phyloP scores from a whole-genome alignment of 2,888 invertebrate species.

The Drosophila neutralis region DNA sequence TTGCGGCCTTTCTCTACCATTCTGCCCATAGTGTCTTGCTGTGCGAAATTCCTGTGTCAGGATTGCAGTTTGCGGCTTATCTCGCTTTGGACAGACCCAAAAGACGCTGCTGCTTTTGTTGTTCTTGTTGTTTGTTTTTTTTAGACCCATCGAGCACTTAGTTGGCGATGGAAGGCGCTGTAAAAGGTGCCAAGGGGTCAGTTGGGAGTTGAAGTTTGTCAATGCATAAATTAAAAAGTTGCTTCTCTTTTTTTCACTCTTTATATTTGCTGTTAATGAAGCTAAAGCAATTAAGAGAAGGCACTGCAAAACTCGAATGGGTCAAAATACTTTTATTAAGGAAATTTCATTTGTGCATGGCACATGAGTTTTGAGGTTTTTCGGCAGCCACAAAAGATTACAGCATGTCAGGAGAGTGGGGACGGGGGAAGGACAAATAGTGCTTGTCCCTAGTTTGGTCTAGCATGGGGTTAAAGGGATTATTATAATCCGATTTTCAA shows the following conservation, averaged over 20 bases:
- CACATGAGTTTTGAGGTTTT: conserved; percentile 38
- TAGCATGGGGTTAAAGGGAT: conserved; percentile 50
- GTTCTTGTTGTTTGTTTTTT: conserved; percentile 30
- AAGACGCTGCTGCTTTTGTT: conserved; percentile 41
- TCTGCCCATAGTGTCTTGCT: conserved; percentile 6
- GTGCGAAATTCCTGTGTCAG: conserved; percentile 48
- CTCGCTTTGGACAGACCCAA: conserved; percentile 55
- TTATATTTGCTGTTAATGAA: conserved; percentile 65
- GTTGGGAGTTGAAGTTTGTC: conserved; percentile 64
- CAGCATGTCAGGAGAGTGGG: conserved; percentile 52
- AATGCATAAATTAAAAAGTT: conserved; percentile 80
- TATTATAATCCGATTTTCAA: conserved; percentile 79
- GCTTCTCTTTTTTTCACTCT: conserved; percentile 23
- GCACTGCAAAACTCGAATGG: conserved; percentile 49
- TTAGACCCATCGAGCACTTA: conserved; percentile 33
- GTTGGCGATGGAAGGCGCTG: conserved; percentile 21
- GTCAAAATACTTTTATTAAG: conserved; percentile 14
- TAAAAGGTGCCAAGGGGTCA: neutral
- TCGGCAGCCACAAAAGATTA: conserved; percentile 67
- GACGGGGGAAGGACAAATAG: conserved; percentile 4
- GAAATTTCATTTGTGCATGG: conserved; percentile 21
- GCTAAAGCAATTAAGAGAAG: conserved; percentile 67
- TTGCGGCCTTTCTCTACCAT: conserved; percentile 17
- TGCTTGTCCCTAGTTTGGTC: conserved; percentile 13
- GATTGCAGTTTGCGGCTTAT: conserved; percentile 67